These are phyloP conservation scores for Ceratina calcarata DNA, from an alignment of 1,140 invertebrate species.

Conservation along the genomic window DNA sequence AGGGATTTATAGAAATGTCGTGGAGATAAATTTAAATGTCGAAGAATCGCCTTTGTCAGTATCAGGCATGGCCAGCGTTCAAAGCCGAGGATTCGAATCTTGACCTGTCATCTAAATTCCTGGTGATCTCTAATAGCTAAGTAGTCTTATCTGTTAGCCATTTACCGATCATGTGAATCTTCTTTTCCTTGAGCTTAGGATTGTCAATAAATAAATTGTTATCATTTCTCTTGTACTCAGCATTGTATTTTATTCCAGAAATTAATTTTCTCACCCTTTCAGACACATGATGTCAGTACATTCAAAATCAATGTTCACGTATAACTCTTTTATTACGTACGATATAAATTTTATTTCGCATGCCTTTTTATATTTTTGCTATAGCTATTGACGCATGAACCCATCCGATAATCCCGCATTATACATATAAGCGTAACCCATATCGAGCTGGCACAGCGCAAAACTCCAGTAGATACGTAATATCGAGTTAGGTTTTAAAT, in stretches of 20 bases:
- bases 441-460: constrained; percentile 11
- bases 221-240: background rate
- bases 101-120: constrained; percentile 60
- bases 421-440: constrained; percentile 23
- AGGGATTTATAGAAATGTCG: constrained; percentile 13
- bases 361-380: background rate
- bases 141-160: constrained; percentile 66
- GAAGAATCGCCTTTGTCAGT: constrained; percentile 42
- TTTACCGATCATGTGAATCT: constrained; percentile 61
- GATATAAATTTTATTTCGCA: constrained; percentile 4
- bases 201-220: background rate
- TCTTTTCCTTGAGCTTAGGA: constrained; percentile 14
- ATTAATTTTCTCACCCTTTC: background rate
- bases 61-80: constrained; percentile 25
- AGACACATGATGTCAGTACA: background rate
- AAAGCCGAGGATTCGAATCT: constrained; percentile 31
- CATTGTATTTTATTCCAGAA: background rate
- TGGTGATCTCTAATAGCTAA: constrained; percentile 61
- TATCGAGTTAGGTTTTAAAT: constrained; percentile 38
- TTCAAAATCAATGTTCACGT: background rate
- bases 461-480: constrained; percentile 29
- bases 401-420: constrained; percentile 34
- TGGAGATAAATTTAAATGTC: constrained; percentile 22
- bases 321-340: background rate
- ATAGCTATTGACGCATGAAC: constrained; percentile 17